phyloP scores from a whole-genome alignment of 2,797 vertebrate genomes.

The Taeniopygia guttata region DNA sequence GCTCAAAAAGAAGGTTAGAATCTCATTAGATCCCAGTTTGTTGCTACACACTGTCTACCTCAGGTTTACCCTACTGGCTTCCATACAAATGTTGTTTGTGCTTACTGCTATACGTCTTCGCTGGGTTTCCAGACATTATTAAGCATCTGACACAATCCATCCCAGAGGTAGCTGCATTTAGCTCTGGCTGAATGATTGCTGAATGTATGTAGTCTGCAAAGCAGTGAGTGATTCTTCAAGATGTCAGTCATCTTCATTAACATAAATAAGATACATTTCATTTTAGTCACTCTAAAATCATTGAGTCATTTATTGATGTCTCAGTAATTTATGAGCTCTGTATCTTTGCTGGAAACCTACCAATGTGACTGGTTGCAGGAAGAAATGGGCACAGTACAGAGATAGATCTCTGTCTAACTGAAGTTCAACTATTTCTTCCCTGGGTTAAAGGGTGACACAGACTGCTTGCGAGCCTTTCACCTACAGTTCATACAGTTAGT shows the following conservation, averaged over 20 bases:
- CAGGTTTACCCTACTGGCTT: background rate
- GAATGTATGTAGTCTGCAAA: constrained; percentile 21
- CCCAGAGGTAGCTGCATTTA: constrained; percentile 40
- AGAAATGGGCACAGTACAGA: constrained; percentile 7
- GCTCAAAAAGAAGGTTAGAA: background rate
- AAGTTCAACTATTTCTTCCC: background rate
- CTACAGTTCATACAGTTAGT: background rate
- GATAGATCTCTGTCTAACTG: background rate
- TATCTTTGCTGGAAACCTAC: background rate
- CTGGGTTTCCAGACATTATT: constrained; percentile 35
- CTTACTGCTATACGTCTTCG: background rate
- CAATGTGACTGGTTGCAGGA: background rate
- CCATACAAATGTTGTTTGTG: background rate
- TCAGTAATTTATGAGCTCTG: constrained; percentile 54
- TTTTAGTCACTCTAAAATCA: constrained; percentile 56
- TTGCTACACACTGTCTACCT: background rate
- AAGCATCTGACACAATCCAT: constrained; percentile 24
- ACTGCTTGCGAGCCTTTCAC: background rate
- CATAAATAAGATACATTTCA: constrained; percentile 65
- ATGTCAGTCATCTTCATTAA: constrained; percentile 65
- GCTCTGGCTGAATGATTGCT: constrained; percentile 35
- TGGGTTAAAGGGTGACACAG: background rate
- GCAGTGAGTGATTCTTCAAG: constrained; percentile 46
- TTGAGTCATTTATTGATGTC: constrained; percentile 64
- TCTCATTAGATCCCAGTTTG: background rate